These are phyloP conservation scores for Scomber scombrus DNA, from an alignment of 2,113 vertebrate species.

Conservation along the genomic window DNA sequence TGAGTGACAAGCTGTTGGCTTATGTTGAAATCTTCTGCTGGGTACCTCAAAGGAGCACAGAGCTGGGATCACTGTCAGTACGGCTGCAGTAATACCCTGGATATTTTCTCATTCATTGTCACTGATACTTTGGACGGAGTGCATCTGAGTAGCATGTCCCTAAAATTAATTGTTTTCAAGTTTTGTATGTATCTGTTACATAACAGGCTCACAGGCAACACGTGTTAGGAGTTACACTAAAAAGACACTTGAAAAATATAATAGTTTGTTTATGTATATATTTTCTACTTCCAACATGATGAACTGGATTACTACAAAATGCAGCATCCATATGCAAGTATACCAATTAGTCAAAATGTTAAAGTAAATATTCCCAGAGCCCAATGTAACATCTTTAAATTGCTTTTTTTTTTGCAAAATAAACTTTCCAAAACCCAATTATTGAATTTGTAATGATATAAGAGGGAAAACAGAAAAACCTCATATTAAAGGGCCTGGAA, in stretches of 20 bases:
- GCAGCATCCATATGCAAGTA: background rate
- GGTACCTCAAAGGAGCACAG: slow-evolving; percentile 20
- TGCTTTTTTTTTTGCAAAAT: no score
- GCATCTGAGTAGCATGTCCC: background rate
- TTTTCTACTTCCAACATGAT: background rate
- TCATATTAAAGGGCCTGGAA: no score
- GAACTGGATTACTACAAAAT: slow-evolving; percentile 24
- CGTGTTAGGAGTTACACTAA: background rate
- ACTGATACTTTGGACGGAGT: slow-evolving; percentile 10
- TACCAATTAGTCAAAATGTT: no score
- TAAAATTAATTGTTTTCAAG: background rate
- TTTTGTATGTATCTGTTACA: slow-evolving; percentile 18
- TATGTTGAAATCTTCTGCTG: slow-evolving; percentile 34
- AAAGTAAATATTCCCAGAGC: background rate
- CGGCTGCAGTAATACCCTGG: slow-evolving; percentile 13
- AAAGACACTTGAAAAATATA: background rate
- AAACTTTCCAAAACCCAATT: no score
- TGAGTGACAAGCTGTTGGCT: slow-evolving; percentile 58
- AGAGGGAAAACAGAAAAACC: no score
- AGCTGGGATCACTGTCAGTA: slow-evolving; percentile 25
- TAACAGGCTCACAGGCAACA: slow-evolving; percentile 7
- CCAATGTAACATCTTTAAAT: no score
- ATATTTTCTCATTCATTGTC: slow-evolving; percentile 20
- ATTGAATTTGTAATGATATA: no score
- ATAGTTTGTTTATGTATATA: background rate